phyloP scores from a whole-genome alignment of 2,888 invertebrate genomes.

The Platycheirus albimanus region DNA sequence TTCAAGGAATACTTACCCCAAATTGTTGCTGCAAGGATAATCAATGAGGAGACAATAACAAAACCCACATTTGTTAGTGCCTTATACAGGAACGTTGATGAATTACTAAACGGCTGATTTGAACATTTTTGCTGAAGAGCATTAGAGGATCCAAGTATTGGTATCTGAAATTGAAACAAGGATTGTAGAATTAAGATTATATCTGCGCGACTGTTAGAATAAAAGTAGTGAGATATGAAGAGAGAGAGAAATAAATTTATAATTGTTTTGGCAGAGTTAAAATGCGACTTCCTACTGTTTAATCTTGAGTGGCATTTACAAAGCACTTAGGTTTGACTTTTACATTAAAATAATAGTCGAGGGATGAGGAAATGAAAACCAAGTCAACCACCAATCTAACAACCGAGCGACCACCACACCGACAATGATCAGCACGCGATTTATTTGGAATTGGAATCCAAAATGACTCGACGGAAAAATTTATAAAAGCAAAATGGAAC shows the following conservation, averaged over 20 bases:
- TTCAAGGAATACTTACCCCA: conserved; percentile 79
- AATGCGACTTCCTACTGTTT: conserved; percentile 21
- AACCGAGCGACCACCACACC: no score
- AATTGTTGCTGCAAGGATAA: conserved; percentile 78
- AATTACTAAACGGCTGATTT: conserved; percentile 76
- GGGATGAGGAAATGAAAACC: conserved; percentile 35
- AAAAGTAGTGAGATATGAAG: neutral
- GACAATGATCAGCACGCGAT: conserved; percentile 29
- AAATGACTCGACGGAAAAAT: conserved; percentile 7
- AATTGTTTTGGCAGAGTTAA: neutral
- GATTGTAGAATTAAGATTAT: conserved; percentile 2
- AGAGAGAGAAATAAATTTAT: neutral
- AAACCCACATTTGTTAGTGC: conserved; percentile 80
- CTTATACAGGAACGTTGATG: conserved; percentile 77
- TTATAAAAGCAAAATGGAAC: conserved; percentile 5
- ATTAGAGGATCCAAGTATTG: conserved; percentile 78
- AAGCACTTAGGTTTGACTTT: conserved; percentile 37
- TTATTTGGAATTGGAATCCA: conserved; percentile 25
- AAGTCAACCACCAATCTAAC: no score
- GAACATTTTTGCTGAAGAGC: conserved; percentile 78
- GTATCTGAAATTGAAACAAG: conserved; percentile 78
- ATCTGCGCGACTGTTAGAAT: neutral
- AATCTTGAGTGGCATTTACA: conserved; percentile 31
- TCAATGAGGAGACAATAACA: conserved; percentile 78
- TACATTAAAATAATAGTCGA: conserved; percentile 13